These are phyloP conservation scores for Mesoclemmys tuberculata DNA, from an alignment of 2,113 vertebrate genomes.

Conservation along the genomic window DNA sequence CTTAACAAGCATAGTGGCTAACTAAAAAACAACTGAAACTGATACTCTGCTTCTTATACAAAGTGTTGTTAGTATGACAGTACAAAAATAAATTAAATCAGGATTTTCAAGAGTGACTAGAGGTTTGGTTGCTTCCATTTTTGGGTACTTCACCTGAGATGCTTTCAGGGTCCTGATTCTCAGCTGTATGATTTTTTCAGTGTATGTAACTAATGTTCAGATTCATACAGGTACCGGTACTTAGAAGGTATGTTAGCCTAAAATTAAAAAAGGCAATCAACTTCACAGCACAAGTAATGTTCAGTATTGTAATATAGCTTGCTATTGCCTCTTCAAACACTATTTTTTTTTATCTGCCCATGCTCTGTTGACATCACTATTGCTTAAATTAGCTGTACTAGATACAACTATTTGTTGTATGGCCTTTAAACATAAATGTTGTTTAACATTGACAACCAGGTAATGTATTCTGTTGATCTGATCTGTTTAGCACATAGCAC, in stretches of 20 bases:
- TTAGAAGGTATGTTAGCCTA: neutral
- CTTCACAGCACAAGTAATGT: neutral
- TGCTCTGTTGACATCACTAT: neutral
- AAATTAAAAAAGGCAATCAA: neutral
- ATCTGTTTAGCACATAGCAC: constrained; percentile 87
- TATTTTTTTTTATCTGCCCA: neutral
- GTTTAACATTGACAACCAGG: constrained; percentile 1
- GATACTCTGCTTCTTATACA: neutral
- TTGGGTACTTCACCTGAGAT: neutral
- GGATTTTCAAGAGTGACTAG: neutral
- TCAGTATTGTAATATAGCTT: neutral
- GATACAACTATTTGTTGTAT: neutral
- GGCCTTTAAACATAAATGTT: constrained; percentile 36
- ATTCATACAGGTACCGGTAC: neutral
- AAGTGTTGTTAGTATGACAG: neutral
- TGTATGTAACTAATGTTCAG: neutral
- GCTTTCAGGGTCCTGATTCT: neutral
- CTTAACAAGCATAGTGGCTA: neutral
- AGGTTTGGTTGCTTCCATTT: neutral
- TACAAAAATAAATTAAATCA: neutral
- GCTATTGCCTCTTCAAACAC: neutral
- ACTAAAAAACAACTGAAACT: constrained; percentile 10
- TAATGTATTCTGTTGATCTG: constrained; percentile 42
- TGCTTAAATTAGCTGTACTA: neutral
- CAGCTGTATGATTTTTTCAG: neutral